Evolutionary conservation across 2,113 vertebrate genomes (phyloP).

Genomic region (Daubentonia madagascariensis): DNA sequence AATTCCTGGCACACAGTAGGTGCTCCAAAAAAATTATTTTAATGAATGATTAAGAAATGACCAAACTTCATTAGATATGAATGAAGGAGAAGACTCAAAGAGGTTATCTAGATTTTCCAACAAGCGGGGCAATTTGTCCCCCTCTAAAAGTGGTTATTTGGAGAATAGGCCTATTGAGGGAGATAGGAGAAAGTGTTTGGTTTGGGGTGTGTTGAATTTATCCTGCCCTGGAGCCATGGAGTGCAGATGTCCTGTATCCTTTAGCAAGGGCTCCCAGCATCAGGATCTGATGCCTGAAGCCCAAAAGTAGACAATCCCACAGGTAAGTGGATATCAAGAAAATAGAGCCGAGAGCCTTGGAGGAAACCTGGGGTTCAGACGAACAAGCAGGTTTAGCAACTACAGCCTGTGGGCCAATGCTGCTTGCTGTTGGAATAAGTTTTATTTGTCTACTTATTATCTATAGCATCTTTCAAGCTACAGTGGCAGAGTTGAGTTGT

Average conservation of each 20-base stretch:
- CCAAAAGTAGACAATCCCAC: not conserved
- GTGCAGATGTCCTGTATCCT: not conserved
- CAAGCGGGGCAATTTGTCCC: rapidly evolving
- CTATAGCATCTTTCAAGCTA: not conserved
- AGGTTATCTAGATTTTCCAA: not conserved
- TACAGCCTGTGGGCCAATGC: not conserved
- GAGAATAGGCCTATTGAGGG: not conserved
- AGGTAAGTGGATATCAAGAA: not conserved
- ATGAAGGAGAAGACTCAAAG: not conserved
- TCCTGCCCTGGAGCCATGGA: rapidly evolving
- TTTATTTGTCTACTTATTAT: too few species aligned
- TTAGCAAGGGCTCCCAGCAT: not conserved
- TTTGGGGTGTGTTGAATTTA: not conserved
- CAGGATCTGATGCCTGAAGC: not conserved
- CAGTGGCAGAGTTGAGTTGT: not conserved
- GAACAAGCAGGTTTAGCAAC: not conserved
- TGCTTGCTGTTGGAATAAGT: not conserved
- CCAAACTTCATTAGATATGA: not conserved
- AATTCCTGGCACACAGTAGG: not conserved
- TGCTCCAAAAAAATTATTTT: not conserved
- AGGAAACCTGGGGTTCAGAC: not conserved
- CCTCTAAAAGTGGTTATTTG: not conserved
- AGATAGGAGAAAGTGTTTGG: too few species aligned
- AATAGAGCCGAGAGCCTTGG: not conserved
- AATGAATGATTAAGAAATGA: not conserved